These are phyloP conservation scores for Drosophila pachea DNA, from an alignment of 1,140 invertebrate species.

Conservation along the genomic window DNA sequence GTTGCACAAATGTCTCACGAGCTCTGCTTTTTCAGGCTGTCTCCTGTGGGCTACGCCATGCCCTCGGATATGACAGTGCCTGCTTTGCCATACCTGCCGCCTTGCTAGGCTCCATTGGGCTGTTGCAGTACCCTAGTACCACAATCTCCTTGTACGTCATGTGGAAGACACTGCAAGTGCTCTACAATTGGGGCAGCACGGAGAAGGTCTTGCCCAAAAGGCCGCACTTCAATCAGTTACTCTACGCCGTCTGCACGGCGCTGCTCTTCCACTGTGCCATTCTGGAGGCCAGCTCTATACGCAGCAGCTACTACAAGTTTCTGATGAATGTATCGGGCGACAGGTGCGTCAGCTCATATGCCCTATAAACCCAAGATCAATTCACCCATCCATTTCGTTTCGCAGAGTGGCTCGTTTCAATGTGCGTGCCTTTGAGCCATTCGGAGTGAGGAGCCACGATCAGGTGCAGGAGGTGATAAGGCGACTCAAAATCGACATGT, in stretches of 20 bases:
- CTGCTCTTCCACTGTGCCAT: slow-evolving; percentile 89
- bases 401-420: slow-evolving; percentile 52
- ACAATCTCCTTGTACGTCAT: slow-evolving; percentile 84
- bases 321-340: slow-evolving; percentile 83
- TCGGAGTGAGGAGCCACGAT: slow-evolving; percentile 80
- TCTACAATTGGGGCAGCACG: slow-evolving; percentile 82
- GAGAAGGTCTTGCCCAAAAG: slow-evolving; percentile 81
- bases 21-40: slow-evolving; percentile 69
- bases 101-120: slow-evolving; percentile 82
- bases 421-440: slow-evolving; percentile 80
- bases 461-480: slow-evolving; percentile 78
- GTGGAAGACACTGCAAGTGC: slow-evolving; percentile 84
- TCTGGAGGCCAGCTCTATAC: slow-evolving; percentile 86
- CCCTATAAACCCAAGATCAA: background rate
- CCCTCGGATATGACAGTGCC: slow-evolving; percentile 80
- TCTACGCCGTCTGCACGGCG: slow-evolving; percentile 88
- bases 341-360: slow-evolving; percentile 14
- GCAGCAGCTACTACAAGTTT: slow-evolving; percentile 92
- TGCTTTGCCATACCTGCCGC: slow-evolving; percentile 83
- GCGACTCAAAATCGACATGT: slow-evolving; percentile 53
- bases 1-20: background rate
- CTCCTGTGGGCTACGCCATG: slow-evolving; percentile 82
- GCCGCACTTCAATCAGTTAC: slow-evolving; percentile 82
- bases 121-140: slow-evolving; percentile 83
- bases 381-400: slow-evolving; percentile 3